A percentile compares a stretch with the other conserved stretches of the same genome.
Evolutionary conservation across 2,888 invertebrate species (phyloP).

Genomic region (Brachyopa scutellaris): DNA sequence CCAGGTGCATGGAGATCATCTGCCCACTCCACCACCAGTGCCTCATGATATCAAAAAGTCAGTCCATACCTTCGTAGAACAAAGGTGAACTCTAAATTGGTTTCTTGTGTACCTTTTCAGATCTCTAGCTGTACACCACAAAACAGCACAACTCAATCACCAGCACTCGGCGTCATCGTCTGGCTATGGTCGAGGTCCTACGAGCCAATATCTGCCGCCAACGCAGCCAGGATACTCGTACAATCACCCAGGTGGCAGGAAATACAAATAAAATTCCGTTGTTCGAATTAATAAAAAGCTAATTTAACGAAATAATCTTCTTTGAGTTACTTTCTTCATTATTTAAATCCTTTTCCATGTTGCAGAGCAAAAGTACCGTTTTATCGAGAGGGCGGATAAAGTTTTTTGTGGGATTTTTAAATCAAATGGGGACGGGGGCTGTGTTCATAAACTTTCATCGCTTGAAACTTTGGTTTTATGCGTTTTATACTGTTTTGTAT

Average conservation of each 20-base stretch:
- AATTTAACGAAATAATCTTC: slow-evolving; percentile 68
- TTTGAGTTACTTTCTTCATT: slow-evolving; percentile 27
- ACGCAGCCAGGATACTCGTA: slow-evolving; percentile 50
- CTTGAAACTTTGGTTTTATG: slow-evolving; percentile 41
- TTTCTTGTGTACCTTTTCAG: slow-evolving; percentile 42
- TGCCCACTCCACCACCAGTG: slow-evolving; percentile 89
- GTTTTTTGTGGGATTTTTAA: slow-evolving; percentile 44
- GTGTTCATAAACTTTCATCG: slow-evolving; percentile 48
- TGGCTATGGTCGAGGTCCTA: slow-evolving; percentile 36
- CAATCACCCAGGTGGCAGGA: slow-evolving; percentile 63
- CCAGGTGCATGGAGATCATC: slow-evolving; percentile 88
- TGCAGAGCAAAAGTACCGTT: not conserved
- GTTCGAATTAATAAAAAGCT: slow-evolving; percentile 65
- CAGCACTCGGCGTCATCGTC: slow-evolving; percentile 54
- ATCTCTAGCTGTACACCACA: slow-evolving; percentile 50
- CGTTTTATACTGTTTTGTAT: slow-evolving; percentile 5
- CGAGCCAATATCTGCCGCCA: slow-evolving; percentile 58
- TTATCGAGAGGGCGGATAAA: slow-evolving; percentile 23
- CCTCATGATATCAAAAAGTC: slow-evolving; percentile 82
- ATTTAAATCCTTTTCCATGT: slow-evolving; percentile 40
- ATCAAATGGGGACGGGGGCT: slow-evolving; percentile 16
- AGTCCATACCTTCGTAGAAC: slow-evolving; percentile 5
- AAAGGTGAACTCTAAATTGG: slow-evolving; percentile 62
- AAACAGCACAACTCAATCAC: slow-evolving; percentile 63
- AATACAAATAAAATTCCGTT: slow-evolving; percentile 62